A percentile compares a stretch with the other conserved stretches of the same genome.
Conservation (phyloP, 2,113 vertebrate genomes). For the Eclectus roratus region DNA sequence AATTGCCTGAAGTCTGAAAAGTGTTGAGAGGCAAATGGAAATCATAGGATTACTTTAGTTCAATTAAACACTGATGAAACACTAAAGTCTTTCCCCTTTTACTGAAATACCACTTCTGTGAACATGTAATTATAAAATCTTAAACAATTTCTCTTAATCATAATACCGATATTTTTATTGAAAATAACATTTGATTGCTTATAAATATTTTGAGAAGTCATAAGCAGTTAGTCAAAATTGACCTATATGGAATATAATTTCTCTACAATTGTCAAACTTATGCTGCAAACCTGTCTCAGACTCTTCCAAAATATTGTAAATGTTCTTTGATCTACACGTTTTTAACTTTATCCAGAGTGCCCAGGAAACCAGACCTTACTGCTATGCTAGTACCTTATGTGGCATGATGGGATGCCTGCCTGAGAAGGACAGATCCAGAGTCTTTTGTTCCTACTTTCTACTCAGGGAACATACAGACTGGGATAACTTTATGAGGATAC, state of each 20-base stretch:
- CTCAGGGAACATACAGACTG: background rate
- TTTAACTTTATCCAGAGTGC: background rate
- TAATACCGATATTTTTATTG: background rate
- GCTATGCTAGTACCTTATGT: background rate
- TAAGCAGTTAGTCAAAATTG: background rate
- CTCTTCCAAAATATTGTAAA: background rate
- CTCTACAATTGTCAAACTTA: background rate
- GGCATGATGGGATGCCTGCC: no score
- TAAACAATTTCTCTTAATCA: background rate
- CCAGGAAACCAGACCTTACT: background rate
- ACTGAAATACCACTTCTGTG: background rate
- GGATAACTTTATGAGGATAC: background rate
- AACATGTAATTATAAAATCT: background rate
- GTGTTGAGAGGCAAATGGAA: conserved; percentile 32
- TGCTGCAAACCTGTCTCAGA: background rate
- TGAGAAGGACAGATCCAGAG: background rate
- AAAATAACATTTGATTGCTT: background rate
- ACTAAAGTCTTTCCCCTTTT: background rate
- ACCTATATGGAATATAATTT: background rate
- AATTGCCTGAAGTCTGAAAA: conserved; percentile 35
- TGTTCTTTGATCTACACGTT: background rate
- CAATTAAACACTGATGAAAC: background rate
- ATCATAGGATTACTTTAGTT: background rate
- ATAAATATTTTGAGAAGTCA: background rate
- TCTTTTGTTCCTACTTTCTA: background rate